A percentile compares a stretch with the other conserved stretches of the same genome.
Conservation (phyloP, 2,888 invertebrate genomes). For the Ormia ochracea region DNA sequence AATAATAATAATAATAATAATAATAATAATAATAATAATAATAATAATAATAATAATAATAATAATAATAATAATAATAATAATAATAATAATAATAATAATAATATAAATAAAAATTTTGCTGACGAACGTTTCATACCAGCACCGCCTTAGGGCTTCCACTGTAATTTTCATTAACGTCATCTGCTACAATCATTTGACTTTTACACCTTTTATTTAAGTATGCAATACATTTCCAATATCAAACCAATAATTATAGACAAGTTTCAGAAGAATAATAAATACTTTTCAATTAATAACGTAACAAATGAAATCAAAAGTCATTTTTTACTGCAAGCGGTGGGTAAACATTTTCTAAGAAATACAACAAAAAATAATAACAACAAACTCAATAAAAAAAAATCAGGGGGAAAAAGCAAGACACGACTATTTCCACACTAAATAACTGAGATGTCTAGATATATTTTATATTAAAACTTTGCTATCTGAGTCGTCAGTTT, state of each 20-base stretch:
- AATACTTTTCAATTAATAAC: slow-evolving; percentile 45
- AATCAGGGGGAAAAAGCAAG: slow-evolving; percentile 24
- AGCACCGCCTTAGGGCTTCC: background rate
- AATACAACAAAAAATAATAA: slow-evolving; percentile 9
- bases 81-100: too few relatives aligned
- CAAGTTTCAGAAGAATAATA: slow-evolving; percentile 27
- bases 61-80: too few relatives aligned
- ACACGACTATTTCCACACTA: slow-evolving; percentile 60
- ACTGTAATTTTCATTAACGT: background rate
- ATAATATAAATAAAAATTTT: too few relatives aligned
- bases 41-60: too few relatives aligned
- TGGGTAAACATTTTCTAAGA: slow-evolving; percentile 37
- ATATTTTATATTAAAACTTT: slow-evolving; percentile 27
- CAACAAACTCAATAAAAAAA: background rate
- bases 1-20: too few relatives aligned
- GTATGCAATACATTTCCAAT: slow-evolving; percentile 16
- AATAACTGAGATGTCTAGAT: slow-evolving; percentile 38
- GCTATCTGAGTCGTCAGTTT: background rate
- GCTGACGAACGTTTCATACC: too few relatives aligned
- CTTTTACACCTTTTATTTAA: slow-evolving; percentile 20
- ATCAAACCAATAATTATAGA: slow-evolving; percentile 39
- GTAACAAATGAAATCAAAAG: slow-evolving; percentile 59
- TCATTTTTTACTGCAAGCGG: slow-evolving; percentile 53
- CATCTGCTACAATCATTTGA: slow-evolving; percentile 27
- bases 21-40: too few relatives aligned